Evolutionary conservation across 1,140 invertebrate genomes (phyloP), one percentile per base, ranked within the genome.

Genomic region (Drosophila virilis): DNA sequence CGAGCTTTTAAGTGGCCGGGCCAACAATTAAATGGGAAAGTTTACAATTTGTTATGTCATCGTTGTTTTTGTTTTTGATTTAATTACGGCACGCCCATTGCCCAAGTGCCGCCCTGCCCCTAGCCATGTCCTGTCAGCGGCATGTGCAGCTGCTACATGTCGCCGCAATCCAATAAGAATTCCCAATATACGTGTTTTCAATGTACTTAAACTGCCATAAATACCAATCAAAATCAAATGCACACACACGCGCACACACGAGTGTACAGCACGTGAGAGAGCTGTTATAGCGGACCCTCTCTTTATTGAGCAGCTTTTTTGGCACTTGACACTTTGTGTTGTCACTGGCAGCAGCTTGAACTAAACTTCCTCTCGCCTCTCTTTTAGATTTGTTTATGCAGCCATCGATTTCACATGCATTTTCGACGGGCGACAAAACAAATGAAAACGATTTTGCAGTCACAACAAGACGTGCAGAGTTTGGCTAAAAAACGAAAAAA

Each of bases 211-310:
- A 91, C 71, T 67, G 72, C 90, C 77, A 91, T 91, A 91, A 91
- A 91, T 91, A 91, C 85, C 85, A 90, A 91, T 91, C 90, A 91
- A 91, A 86, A 77, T 88, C 90, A 91, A 86, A 74, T 81, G 82
- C 82, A 81, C 74, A 81, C 74, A 62, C 60, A 45, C 38, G 15
- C 32, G 48, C 6, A 33, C 13, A 28, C 22, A 28, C 22, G 2
- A 22, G 1, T 4, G 22, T 28, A 28, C 7, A 58, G 45, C 6
- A 10, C 38, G 17, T 8, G 17, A 40, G 32, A 9, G 43, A 22
- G 15, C 22, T 28, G 22, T 4, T 28, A 5, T 28, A 28, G 22
- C 22, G 4, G 22, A 28, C 22, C 22, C 22, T 28, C 22, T 28
- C 22, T 28, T 28, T 28, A 28, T 28, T 28, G 22, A 28, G 22